Evolutionary conservation across 2,888 invertebrate genomes (phyloP).

Genomic region (Portevinia maculata): DNA sequence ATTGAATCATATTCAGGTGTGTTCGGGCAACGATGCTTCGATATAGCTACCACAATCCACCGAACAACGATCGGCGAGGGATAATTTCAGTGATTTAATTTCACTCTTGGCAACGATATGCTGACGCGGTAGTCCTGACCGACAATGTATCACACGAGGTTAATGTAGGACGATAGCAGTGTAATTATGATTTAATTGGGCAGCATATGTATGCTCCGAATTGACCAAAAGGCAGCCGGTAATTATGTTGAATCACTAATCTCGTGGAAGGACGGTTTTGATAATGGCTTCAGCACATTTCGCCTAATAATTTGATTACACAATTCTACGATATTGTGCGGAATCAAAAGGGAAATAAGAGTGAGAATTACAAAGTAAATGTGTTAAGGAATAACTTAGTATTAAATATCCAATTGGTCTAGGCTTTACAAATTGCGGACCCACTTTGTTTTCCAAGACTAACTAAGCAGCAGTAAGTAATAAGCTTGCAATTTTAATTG

Average conservation of each 20-base stretch:
- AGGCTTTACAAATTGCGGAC: no score
- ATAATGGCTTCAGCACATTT: neutral
- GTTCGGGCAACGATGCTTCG: neutral
- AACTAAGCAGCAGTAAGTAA: no score
- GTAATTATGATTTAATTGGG: constrained; percentile 7
- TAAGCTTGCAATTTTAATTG: no score
- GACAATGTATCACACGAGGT: neutral
- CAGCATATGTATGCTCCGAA: neutral
- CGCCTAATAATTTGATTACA: neutral
- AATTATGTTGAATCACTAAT: neutral
- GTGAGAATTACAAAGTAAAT: no score
- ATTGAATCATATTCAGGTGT: constrained; percentile 34
- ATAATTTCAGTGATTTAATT: constrained; percentile 34
- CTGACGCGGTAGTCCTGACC: neutral
- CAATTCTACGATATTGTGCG: neutral
- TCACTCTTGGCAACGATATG: constrained; percentile 5
- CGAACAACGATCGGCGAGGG: constrained; percentile 5
- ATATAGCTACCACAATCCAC: neutral
- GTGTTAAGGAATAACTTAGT: no score
- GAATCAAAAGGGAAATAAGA: neutral
- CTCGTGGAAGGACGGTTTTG: neutral
- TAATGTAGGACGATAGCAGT: neutral
- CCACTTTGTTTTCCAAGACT: no score
- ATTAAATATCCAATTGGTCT: no score
- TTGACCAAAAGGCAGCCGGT: neutral